Base-by-base conservation (phyloP, 2,888 invertebrate species). In the Stramonita haemastoma region DNA sequence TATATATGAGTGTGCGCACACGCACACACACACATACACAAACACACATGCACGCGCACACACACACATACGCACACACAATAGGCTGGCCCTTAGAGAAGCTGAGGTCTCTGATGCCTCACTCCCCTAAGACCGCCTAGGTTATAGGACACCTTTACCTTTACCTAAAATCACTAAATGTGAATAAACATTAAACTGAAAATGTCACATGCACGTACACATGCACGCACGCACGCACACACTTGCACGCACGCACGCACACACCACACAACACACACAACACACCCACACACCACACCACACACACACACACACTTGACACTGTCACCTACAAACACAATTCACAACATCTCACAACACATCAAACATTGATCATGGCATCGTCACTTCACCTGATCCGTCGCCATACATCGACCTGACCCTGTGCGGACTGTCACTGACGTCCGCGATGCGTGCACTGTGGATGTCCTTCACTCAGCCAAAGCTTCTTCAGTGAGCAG, bases 401-500 rank as follows among this genome's bases (percentile, higher is more conserved):
- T 17, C 32, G 32, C 17, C 79, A 17, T 34, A 32, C 34, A 79
- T 34, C 79, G 89, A 95, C 95, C 94, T 94, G 87, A 94, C 90
- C 29, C 91, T 90, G 84, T 93, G 91, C 89, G 93, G 92, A 26
- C 95, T 92, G 29, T 94, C 93, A 32, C 91, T 89, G 34, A 93
- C 91, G 79, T n/a, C n/a, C n/a, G n/a, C n/a, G n/a, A n/a, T n/a
- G n/a, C n/a, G n/a, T n/a, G n/a, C n/a, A n/a, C n/a, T n/a, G n/a
- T n/a, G n/a, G n/a, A n/a, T n/a, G n/a, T n/a, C n/a, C n/a, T 93
- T 81, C 95, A 93, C 77, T 92, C 93, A 89, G 93, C 93, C 79
- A 95, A 90, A 22, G 91, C 11, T 94, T 94, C n/a, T n/a, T n/a
- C n/a, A n/a, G 91, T 94, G 93, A 19, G 94, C 94, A 81, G 92